These are phyloP conservation scores for Nephrotoma appendiculata DNA, from an alignment of 2,888 invertebrate species.

Conservation along the genomic window DNA sequence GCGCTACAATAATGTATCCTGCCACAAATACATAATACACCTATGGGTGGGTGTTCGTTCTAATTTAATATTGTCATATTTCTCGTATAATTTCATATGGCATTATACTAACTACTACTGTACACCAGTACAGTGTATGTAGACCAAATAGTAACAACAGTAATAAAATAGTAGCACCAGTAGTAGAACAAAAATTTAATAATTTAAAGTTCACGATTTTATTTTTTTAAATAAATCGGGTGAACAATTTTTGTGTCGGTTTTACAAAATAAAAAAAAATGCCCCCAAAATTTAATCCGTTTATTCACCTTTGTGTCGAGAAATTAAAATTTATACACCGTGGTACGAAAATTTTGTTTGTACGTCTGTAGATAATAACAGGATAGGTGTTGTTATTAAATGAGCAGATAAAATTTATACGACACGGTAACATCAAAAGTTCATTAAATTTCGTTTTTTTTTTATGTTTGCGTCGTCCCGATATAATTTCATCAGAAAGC, in stretches of 20 bases:
- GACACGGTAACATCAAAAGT: background rate
- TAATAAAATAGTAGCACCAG: background rate
- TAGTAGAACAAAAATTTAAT: background rate
- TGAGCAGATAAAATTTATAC: background rate
- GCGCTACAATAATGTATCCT: background rate
- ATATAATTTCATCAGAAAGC: background rate
- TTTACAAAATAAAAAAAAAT: background rate
- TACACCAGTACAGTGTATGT: background rate
- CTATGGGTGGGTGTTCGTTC: background rate
- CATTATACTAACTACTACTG: background rate
- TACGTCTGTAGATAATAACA: no score
- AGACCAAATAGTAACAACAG: background rate
- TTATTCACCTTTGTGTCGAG: background rate
- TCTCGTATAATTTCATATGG: background rate
- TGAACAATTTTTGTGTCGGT: background rate
- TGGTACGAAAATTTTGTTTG: background rate
- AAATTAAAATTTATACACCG: background rate
- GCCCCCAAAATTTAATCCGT: background rate
- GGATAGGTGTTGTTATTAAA: background rate
- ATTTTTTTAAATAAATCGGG: background rate
- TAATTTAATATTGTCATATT: background rate
- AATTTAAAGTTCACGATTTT: background rate
- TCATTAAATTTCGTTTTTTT: background rate
- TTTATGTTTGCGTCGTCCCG: background rate
- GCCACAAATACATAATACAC: background rate